Base-by-base conservation (phyloP, 2,797 vertebrate genomes). In the Phrynocephalus guinanensis region DNA sequence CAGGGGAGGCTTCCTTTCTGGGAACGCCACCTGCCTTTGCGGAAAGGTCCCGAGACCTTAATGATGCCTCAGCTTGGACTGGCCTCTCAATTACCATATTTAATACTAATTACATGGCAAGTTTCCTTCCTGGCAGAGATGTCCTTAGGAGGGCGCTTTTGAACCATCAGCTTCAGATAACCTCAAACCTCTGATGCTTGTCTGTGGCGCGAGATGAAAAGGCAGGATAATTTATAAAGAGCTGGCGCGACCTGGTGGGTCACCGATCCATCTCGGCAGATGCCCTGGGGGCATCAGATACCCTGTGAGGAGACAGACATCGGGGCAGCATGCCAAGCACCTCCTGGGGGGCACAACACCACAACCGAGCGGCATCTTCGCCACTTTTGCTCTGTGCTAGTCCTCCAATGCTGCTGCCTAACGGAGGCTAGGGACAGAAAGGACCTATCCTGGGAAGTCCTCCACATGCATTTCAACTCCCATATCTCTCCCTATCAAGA, bases 21-120 rank as follows among this genome's bases (percentile, higher is more conserved):
- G 91, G 86, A 93, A 90, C 93, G 91, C 22, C 87, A 56, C 83
- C 71, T 90, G 50, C 52, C 38, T 16, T 50, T 83, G 30, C 44
- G 6, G 5, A 30, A 78, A 8, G 73, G 76, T 63, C 63, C 52
- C 78, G 83, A 79, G 67, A 78, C 30, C 18, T n/a, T 50, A 94
- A 79, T 24, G 84, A 75, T 84, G 89, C 24, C 83, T 92, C 90
- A 72, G 82, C 44, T 82, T 73, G 84, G 92, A 91, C 82, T 33
- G 77, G 56, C 91, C 66, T 92, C 72, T 79, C 86, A 50, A 72
- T 84, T 84, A 60, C 28, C 83, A 90, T 87, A 86, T 82, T 91
- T 71, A 67, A 72, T 90, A 84, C 8, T 60, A 91, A 87, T 90
- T 89, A 72, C 9, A 66, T 38, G 50, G 71, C 3, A 91, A 92